Evolutionary conservation across 1,140 invertebrate genomes (phyloP), one percentile per base, ranked within the genome.

Genomic region (Diploscapter pachys): DNA sequence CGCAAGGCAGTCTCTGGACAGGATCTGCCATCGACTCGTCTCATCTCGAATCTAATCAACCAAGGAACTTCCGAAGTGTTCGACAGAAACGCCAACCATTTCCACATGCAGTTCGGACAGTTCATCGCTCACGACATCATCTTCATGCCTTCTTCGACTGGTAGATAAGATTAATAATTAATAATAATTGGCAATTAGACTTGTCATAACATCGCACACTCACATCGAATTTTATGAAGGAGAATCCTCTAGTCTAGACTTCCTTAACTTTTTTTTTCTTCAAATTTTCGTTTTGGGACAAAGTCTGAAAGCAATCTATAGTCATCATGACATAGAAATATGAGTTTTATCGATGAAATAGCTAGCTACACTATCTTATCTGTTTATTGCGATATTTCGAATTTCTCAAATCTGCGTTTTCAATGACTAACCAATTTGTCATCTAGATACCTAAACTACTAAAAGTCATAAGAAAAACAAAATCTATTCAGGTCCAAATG

Each of bases 41-140:
- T 57, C 49, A 63, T 76, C 62, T 76, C 75, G 48, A 76, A 76
- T 48, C 69, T 76, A 49, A 63, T 66, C 13, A 59, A 52, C 13
- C 69, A 76, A 49, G 70, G 61, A 51, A 55, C 63, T 2, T 49
- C 75, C 3, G 63, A 63, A 31, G 62, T 55, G 63, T 76, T 76
- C 64, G 72, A 76, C 4, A 49, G 55, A 48, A 48, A 50, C 2
- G 11, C 54, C 48, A 71, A 71, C 50, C 75, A 76, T 66, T 59
- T 76, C 54, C 70, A 66, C 13, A 71, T 71, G 75, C 75, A 76
- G 63, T 75, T 66, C 48, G 75, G 75, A 5, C 75, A 76, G 55
- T 76, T 71, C 13, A 76, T 76, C 50, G 75, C 75, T 51, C 75
- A 76, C 53, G 75, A 76, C 49, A 65, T 76, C 70, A 71, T 76